Evolutionary conservation across 2,797 vertebrate species (phyloP).

Genomic region (Pseudopleuronectes americanus): DNA sequence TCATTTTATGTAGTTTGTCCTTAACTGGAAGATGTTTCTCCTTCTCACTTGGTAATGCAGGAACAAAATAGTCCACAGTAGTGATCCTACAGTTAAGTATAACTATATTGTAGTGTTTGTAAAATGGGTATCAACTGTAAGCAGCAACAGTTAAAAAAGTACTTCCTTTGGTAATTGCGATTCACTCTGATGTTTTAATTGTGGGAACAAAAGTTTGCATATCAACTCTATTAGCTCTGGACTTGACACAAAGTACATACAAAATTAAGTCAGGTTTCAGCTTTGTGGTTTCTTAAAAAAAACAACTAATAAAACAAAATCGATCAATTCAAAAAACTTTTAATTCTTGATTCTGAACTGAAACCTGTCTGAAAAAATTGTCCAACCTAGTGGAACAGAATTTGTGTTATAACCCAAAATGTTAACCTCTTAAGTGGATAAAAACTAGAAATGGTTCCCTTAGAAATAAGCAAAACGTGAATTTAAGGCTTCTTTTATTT

Average conservation of each 20-base stretch:
- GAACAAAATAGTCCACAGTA: no score
- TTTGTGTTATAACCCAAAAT: not conserved
- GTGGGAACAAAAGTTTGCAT: not conserved
- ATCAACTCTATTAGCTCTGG: no score
- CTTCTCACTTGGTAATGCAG: no score
- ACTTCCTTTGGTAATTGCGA: not conserved
- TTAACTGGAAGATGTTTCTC: no score
- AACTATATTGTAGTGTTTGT: not conserved
- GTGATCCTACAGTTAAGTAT: not conserved
- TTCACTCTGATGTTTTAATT: no score
- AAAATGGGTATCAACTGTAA: not conserved
- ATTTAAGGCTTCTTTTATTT: slow-evolving; percentile 69
- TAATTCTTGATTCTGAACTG: no score
- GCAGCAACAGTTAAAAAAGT: no score
- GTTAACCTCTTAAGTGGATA: not conserved
- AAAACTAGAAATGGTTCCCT: slow-evolving; percentile 2
- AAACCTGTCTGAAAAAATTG: not conserved
- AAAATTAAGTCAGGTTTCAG: not conserved
- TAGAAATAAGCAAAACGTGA: slow-evolving; percentile 1
- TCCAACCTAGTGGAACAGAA: no score
- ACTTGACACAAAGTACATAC: not conserved
- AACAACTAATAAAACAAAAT: no score
- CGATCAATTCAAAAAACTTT: no score
- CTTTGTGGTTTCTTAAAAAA: no score
- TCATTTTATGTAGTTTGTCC: no score